phyloP scores from a whole-genome alignment of 2,888 invertebrate species.

The Polydrusus tereticollis region DNA sequence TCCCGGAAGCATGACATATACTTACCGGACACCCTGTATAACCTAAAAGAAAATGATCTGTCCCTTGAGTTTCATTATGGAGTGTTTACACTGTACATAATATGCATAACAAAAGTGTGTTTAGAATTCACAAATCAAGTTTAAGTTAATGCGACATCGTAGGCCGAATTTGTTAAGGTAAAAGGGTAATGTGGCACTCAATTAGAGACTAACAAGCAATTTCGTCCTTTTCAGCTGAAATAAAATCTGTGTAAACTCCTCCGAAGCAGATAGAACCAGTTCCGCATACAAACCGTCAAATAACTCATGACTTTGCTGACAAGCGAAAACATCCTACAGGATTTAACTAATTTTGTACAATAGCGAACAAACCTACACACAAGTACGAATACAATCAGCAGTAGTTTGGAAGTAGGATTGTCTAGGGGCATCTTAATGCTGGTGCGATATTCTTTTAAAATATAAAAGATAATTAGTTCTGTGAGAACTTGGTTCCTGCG shows the following conservation, averaged over 20 bases:
- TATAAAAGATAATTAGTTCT: too few relatives aligned
- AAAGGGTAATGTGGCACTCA: conserved; percentile 11
- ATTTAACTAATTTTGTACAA: conserved; percentile 18
- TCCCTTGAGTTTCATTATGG: too few relatives aligned
- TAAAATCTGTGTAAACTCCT: conserved; percentile 21
- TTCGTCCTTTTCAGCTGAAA: conserved; percentile 10
- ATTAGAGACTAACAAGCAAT: conserved; percentile 21
- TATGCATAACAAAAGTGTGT: neutral
- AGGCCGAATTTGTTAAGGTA: conserved; percentile 10
- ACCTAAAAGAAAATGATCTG: too few relatives aligned
- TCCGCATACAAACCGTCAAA: conserved; percentile 13
- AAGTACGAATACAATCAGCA: neutral
- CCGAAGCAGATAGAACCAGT: neutral
- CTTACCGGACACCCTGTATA: too few relatives aligned
- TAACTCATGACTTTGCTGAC: conserved; percentile 18
- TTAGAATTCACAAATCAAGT: neutral
- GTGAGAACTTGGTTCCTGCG: too few relatives aligned
- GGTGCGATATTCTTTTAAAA: too few relatives aligned
- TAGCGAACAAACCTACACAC: conserved; percentile 1
- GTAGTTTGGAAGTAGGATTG: neutral
- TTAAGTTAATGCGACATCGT: conserved; percentile 9
- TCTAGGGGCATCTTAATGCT: neutral
- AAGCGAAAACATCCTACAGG: conserved; percentile 12
- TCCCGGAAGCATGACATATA: too few relatives aligned
- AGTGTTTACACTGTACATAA: too few relatives aligned